Conservation (phyloP, 2,888 invertebrate genomes). For the Hypomecis atomaria region DNA sequence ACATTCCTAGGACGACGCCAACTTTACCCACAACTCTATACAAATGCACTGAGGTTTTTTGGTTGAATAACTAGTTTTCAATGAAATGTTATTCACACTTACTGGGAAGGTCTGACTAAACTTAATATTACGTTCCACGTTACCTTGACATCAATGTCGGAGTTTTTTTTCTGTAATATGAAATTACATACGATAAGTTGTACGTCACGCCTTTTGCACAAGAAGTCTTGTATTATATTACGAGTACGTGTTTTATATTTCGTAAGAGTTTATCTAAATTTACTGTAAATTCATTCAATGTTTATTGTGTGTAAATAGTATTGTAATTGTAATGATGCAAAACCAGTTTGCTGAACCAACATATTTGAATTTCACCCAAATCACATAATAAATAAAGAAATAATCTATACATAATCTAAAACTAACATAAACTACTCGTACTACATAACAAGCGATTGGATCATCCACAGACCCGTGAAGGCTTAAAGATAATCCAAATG, state of each 20-base stretch:
- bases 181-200: constrained; percentile 31
- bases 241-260: constrained; percentile 1
- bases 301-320: too few species aligned
- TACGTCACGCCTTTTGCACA: constrained; percentile 20
- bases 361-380: too few species aligned
- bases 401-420: too few species aligned
- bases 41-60: background rate
- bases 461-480: too few species aligned
- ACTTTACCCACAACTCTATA: background rate
- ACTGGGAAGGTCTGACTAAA: constrained; percentile 24
- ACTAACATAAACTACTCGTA: too few species aligned
- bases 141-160: constrained; percentile 40
- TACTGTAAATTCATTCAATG: too few species aligned
- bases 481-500: too few species aligned
- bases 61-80: background rate
- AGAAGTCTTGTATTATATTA: constrained; percentile 17
- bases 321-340: too few species aligned
- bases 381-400: too few species aligned
- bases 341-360: too few species aligned
- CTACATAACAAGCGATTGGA: too few species aligned
- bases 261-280: background rate
- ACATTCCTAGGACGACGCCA: too few species aligned
- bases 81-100: constrained; percentile 21
- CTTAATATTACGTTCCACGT: constrained; percentile 20
- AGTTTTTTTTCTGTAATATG: constrained; percentile 36